A percentile compares a stretch with the other conserved stretches of the same genome.
Conservation (phyloP, 2,888 invertebrate species). For the Drosophila demipolita region DNA sequence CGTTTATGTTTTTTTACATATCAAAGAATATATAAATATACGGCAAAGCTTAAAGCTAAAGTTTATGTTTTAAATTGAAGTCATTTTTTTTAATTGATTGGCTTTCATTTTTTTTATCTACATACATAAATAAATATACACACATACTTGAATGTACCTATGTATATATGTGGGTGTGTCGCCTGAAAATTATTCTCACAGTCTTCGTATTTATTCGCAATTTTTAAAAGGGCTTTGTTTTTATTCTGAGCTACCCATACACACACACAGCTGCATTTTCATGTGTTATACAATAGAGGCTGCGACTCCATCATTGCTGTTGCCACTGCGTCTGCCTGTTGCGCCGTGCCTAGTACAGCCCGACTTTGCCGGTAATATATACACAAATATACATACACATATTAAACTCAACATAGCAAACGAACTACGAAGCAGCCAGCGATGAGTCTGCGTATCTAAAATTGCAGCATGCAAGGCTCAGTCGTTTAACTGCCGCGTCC, state of each 20-base stretch:
- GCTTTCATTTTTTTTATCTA: neutral
- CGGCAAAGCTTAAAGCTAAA: neutral
- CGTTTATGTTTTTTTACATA: conserved; percentile 19
- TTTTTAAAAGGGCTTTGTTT: conserved; percentile 45
- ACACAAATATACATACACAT: conserved; percentile 21
- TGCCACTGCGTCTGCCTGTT: conserved; percentile 62
- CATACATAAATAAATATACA: neutral
- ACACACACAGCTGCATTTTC: conserved; percentile 11
- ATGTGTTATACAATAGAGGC: conserved; percentile 26
- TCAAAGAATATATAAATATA: conserved; percentile 2
- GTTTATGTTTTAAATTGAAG: neutral
- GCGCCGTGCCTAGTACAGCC: conserved; percentile 47
- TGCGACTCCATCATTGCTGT: conserved; percentile 30
- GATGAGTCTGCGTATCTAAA: conserved; percentile 74
- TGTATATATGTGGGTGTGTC: conserved; percentile 41
- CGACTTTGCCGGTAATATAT: conserved; percentile 29
- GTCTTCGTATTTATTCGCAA: conserved; percentile 54
- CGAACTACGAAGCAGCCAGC: conserved; percentile 40
- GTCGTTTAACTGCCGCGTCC: conserved; percentile 85
- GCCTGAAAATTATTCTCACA: conserved; percentile 30
- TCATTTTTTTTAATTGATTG: neutral
- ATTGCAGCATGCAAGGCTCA: conserved; percentile 80
- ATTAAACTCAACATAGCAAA: conserved; percentile 49
- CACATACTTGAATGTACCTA: neutral
- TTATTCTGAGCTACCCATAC: conserved; percentile 39